Conservation (phyloP, 2,888 invertebrate species). For the Didymodactylos carnosus region DNA sequence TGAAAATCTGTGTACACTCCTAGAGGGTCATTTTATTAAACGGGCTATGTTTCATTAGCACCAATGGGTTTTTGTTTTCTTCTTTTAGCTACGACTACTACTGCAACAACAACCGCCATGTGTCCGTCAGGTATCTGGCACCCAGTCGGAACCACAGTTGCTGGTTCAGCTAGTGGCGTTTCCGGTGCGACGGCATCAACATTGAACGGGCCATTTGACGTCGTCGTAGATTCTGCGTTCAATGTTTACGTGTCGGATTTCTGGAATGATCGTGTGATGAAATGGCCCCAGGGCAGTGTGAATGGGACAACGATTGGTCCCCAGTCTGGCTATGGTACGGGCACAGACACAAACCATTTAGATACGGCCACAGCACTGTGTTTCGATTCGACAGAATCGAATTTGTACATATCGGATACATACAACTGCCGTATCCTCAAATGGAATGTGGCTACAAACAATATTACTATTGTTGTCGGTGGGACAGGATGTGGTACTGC, state of each 20-base stretch:
- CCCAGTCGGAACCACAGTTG: neutral
- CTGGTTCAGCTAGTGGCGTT: neutral
- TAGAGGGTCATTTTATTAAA: no score
- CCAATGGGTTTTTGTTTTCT: no score
- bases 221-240: neutral
- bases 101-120: neutral
- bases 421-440: no score
- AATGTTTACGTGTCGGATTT: neutral
- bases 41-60: no score
- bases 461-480: neutral
- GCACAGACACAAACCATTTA: neutral
- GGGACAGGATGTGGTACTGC: neutral
- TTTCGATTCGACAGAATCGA: no score
- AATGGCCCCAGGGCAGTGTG: no score
- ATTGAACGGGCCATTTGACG: no score
- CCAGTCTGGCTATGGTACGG: neutral
- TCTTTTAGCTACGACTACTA: no score
- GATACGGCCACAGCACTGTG: no score
- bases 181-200: neutral
- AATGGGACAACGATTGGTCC: neutral
- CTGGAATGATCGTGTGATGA: neutral
- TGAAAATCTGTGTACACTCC: no score
- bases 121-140: neutral
- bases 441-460: neutral
- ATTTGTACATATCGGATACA: no score